Evolutionary conservation across 2,113 vertebrate genomes (phyloP).

Genomic region (Ageneiosus marmoratus): DNA sequence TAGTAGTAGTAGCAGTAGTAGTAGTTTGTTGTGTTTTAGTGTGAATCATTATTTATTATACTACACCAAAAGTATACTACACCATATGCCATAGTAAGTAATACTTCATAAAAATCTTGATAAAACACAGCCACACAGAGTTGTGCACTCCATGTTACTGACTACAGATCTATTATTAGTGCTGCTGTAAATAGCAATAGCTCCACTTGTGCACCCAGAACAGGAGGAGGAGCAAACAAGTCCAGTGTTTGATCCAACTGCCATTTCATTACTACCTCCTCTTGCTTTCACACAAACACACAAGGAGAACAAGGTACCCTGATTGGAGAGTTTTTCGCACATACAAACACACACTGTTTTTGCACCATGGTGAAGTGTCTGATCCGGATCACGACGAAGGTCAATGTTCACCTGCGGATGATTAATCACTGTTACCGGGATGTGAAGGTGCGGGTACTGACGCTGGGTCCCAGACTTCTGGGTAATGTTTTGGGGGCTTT

Average conservation of each 20-base stretch:
- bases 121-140: not conserved
- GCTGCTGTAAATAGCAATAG: slow-evolving; percentile 70
- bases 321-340: not conserved
- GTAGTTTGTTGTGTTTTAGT: not conserved
- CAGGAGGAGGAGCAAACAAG: slow-evolving; percentile 17
- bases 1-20: no score
- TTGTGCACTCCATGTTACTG: slow-evolving; percentile 53
- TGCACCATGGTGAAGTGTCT: slow-evolving; percentile 89
- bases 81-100: not conserved
- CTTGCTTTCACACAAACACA: not conserved
- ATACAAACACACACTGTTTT: not conserved
- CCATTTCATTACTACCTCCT: slow-evolving; percentile 7
- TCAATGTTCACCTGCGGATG: slow-evolving; percentile 86
- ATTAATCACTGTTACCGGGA: slow-evolving; percentile 89
- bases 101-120: not conserved
- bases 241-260: slow-evolving; percentile 6
- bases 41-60: not conserved
- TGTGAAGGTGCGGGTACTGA: slow-evolving; percentile 83
- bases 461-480: slow-evolving; percentile 81
- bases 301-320: no score
- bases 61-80: not conserved
- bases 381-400: slow-evolving; percentile 85
- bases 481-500: slow-evolving; percentile 75
- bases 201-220: slow-evolving; percentile 57
- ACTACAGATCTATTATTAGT: slow-evolving; percentile 70